Base-by-base conservation (phyloP, 30 jellyfish, hydroid and myxozoan species). In the Cassiopea xamachana region DNA sequence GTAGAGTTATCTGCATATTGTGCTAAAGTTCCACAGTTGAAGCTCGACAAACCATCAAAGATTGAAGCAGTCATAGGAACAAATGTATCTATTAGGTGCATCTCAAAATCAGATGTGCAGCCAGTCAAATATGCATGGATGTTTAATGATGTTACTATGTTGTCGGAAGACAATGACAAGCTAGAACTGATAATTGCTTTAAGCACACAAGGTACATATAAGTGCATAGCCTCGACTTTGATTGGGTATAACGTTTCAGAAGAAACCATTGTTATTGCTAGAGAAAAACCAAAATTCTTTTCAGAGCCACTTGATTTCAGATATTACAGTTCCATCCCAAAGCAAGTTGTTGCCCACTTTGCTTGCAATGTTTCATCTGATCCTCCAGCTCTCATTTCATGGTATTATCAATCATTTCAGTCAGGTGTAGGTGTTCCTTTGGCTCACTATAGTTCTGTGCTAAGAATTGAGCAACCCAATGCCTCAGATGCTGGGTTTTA, bases 311-410 rank as follows among this genome's bases (percentile, higher is more conserved):
- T 44, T 8, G 91, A 85, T 75, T 80, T 85, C 43, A 55, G 1
- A 39, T 91, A 83, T 79, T 84, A 83, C 51, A 47, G 73, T 48
- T 46, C 94, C 16, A 75, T 80, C 75, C 91, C 91, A 1, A 83
- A 70, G 87, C 79, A 79, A 44, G 48, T 84, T 14, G 45, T 15
- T 2, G 88, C 97, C 19, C 59, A 67, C 43, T 77, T 91, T 50
- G 83, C 81, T 45, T 91, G 97, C 84, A 91, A 91, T 67, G 94
- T 84, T 5, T 75, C 94, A 7, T 93, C 94, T 9, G 94, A 91
- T 58, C 97, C 97, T 1, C 91, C 91, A 39, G 91, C 97, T 1
- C 12, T 7, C n/a, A 83, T 91, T 3, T 51, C 91, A 4, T 91
- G 97, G 97, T 69, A 60, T 69, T 80, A 59, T 62, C 82, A 76